Conservation (phyloP, 2,797 vertebrate genomes). For the Rhadinocentrus ornatus region DNA sequence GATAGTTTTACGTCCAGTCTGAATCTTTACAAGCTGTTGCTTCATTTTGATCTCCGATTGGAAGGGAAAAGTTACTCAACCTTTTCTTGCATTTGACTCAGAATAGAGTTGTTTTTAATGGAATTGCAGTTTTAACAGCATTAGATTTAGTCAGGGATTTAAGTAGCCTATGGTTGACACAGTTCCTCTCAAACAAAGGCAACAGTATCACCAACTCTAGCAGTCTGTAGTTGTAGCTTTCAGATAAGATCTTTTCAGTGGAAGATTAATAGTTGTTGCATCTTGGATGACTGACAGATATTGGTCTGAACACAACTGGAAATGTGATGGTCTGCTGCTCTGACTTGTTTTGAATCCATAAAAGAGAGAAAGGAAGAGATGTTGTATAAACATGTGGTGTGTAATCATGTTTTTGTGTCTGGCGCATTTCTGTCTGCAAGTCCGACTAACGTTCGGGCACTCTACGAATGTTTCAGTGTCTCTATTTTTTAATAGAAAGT, state of each 20-base stretch:
- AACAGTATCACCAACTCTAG: conserved; percentile 11
- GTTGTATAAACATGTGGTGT: conserved; percentile 54
- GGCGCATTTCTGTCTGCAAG: conserved; percentile 22
- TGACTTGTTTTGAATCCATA: conserved; percentile 50
- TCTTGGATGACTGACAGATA: conserved; percentile 65
- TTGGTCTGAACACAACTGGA: conserved; percentile 61
- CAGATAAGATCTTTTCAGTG: conserved; percentile 63
- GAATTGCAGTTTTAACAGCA: background rate
- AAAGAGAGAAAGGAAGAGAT: conserved; percentile 41
- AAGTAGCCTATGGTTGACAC: background rate
- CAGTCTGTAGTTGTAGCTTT: conserved; percentile 20
- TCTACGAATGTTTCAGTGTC: background rate
- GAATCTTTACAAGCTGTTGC: background rate
- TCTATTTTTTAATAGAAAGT: background rate
- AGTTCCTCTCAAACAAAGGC: background rate
- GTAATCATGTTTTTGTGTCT: conserved; percentile 34
- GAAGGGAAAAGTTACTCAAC: background rate
- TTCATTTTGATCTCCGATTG: background rate
- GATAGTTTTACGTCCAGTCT: background rate
- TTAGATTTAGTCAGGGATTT: conserved; percentile 2
- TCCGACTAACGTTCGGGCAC: conserved; percentile 9
- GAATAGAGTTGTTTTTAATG: background rate
- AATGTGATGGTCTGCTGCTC: conserved; percentile 78
- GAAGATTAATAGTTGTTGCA: conserved; percentile 58
- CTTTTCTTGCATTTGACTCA: background rate